A percentile compares a stretch with the other conserved stretches of the same genome.
phyloP scores from a whole-genome alignment of 2,113 vertebrate species.

The Fulica atra region DNA sequence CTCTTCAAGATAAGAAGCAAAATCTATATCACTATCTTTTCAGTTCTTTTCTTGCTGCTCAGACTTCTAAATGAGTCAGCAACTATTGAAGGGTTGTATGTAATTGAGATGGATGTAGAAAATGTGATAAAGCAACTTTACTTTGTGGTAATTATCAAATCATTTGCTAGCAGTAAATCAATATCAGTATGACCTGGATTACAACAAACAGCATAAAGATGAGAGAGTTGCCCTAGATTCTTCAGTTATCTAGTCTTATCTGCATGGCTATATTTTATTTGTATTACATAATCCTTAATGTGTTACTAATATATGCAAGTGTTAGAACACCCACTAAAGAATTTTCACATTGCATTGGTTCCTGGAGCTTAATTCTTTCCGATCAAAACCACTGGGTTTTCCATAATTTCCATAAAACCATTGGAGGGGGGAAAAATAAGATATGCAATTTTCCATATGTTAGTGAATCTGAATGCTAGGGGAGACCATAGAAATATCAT shows the following conservation, averaged over 20 bases:
- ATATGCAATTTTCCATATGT: background rate
- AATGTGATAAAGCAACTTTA: background rate
- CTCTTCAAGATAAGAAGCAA: background rate
- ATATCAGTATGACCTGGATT: background rate
- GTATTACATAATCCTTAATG: background rate
- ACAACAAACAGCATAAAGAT: background rate
- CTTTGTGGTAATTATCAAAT: background rate
- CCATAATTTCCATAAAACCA: background rate
- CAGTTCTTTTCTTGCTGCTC: background rate
- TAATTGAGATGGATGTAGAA: background rate
- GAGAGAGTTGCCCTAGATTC: background rate
- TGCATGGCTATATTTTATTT: background rate
- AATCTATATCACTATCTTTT: background rate
- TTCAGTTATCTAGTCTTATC: background rate
- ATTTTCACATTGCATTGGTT: background rate
- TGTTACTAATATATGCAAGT: background rate
- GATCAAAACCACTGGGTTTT: background rate
- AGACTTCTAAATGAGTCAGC: background rate
- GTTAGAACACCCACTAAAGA: background rate
- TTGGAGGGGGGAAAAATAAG: background rate
- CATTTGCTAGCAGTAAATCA: background rate
- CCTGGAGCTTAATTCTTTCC: background rate
- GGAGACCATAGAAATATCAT: background rate
- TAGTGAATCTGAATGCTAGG: background rate
- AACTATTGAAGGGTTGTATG: background rate